These are phyloP conservation scores for Pediacus dermestoides DNA, from an alignment of 2,888 invertebrate species.

Conservation along the genomic window DNA sequence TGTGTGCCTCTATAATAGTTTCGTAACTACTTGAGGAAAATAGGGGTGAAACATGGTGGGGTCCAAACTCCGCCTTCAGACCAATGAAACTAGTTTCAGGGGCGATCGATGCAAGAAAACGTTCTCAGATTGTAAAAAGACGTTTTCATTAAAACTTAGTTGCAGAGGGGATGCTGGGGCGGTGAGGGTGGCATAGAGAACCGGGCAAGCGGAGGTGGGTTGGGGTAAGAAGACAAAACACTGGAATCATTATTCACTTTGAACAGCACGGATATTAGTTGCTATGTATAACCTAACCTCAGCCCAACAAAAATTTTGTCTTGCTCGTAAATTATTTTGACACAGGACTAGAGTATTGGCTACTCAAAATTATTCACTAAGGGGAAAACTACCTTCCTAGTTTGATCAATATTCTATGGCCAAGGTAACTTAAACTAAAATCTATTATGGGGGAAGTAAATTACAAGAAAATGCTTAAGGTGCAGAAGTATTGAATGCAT, in stretches of 20 bases:
- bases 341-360: slow-evolving; percentile 46
- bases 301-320: slow-evolving; percentile 49
- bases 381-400: slow-evolving; percentile 41
- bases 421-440: not conserved
- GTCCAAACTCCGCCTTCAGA: slow-evolving; percentile 45
- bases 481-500: too few species aligned
- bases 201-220: too few species aligned
- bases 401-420: slow-evolving; percentile 31
- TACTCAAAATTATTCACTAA: slow-evolving; percentile 35
- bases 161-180: slow-evolving; percentile 21
- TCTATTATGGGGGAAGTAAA: too few species aligned
- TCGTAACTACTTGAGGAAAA: slow-evolving; percentile 8
- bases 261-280: slow-evolving; percentile 49
- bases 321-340: slow-evolving; percentile 51
- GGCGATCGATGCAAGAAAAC: slow-evolving; percentile 51
- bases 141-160: slow-evolving; percentile 48
- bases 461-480: too few species aligned
- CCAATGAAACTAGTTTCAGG: slow-evolving; percentile 42
- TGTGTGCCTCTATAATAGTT: slow-evolving; percentile 4
- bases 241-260: slow-evolving; percentile 50
- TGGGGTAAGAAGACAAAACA: slow-evolving; percentile 47
- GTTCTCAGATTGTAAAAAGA: slow-evolving; percentile 52
- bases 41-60: slow-evolving; percentile 32
- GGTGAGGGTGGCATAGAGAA: too few species aligned
- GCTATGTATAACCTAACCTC: slow-evolving; percentile 49